Base-by-base conservation (phyloP, 2,888 invertebrate species). In the Tetranychus truncatus region DNA sequence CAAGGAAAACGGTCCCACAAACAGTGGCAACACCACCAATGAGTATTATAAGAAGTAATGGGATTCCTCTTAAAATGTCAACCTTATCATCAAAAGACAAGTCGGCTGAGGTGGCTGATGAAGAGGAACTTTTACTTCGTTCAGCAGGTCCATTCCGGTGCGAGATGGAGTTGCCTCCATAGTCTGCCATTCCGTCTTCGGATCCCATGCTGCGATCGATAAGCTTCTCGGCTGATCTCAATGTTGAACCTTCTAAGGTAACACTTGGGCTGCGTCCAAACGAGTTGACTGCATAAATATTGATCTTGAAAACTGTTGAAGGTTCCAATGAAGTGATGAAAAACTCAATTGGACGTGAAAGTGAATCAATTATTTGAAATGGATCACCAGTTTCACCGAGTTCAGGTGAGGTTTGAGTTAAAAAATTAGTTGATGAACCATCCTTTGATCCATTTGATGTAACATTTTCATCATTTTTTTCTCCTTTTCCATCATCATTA, bases 221-320 rank as follows among this genome's bases (percentile, higher is more conserved):
- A 18, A 76, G 73, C 65, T 72, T 65, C 66, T 77, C 77, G 5
- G 77, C 77, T 45, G 76, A 65, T 15, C 77, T 45, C n/a, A 77
- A 46, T 7, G 77, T 77, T 72, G 71, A 71, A 7, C 66, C 77
- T 21, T 65, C 69, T 5, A 77, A 66, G 69, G 67, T 72, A 15
- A 72, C 72, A 34, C 67, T 66, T 46, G 76, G 69, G 67, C 76
- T 76, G 9, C 69, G 73, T 18, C 77, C 77, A 66, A 74, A 74
- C 6, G 74, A 66, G 45, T 77, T 77, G 20, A 45, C 34, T 44
- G 77, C 74, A 74, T 76, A 77, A 4, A 77, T 66, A 74, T 75
- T 76, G 7, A 76, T 45, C 11, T 65, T 44, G 44, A 74, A 77
- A 45, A 24, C 67, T n/a, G 74, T 76, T 45, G 76, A 46, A 45